A percentile compares a stretch with the other conserved stretches of the same genome.
Evolutionary conservation across 1,140 invertebrate genomes (phyloP).

Genomic region (Spodoptera frugiperda): DNA sequence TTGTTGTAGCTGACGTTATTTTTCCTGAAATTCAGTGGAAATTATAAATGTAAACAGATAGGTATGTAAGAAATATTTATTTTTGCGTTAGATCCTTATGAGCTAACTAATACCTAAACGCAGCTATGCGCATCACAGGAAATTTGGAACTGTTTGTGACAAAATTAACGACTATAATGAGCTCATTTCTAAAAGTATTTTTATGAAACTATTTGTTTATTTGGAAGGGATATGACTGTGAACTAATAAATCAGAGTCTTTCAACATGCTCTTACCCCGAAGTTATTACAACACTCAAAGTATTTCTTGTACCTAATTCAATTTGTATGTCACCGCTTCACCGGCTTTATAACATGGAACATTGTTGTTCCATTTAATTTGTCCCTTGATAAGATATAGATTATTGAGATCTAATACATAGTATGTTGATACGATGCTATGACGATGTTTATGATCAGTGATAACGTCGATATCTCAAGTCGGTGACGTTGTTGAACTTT

Average conservation of each 20-base stretch:
- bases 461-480: constrained; percentile 44
- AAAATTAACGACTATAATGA: too few species aligned
- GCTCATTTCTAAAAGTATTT: background rate
- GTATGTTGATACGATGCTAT: constrained; percentile 50
- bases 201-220: background rate
- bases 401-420: constrained; percentile 59
- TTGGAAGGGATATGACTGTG: too few species aligned
- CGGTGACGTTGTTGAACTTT: constrained; percentile 26
- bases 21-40: background rate
- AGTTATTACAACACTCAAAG: background rate
- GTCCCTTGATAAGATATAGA: constrained; percentile 49
- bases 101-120: too few species aligned
- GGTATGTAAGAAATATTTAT: too few species aligned
- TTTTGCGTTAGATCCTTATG: too few species aligned
- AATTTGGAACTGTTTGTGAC: too few species aligned
- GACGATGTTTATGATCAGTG: constrained; percentile 48
- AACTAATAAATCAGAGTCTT: too few species aligned
- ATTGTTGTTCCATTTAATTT: constrained; percentile 58
- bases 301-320: constrained; percentile 8
- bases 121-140: too few species aligned
- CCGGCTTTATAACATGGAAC: constrained; percentile 6
- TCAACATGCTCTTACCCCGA: background rate
- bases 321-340: constrained; percentile 28
- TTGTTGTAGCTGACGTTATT: background rate
- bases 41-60: too few species aligned